Conservation (phyloP, 2,797 vertebrate species). For the Podarcis lilfordi region DNA sequence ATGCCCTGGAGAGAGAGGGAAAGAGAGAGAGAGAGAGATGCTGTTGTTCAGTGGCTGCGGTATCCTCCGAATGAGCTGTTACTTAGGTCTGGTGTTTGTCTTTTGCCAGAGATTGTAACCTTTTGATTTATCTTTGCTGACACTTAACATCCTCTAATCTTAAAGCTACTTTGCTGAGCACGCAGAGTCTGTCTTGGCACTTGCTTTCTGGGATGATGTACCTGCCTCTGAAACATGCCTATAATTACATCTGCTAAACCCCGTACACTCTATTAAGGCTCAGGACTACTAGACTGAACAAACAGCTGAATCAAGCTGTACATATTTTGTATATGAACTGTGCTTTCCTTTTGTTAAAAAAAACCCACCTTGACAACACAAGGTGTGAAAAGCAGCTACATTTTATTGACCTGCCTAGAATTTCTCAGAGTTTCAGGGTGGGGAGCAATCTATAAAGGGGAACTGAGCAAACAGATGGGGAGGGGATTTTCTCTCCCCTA, state of each 20-base stretch:
- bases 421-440: not conserved
- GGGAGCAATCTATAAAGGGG: not conserved
- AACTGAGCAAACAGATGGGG: not conserved
- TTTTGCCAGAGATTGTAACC: conserved; percentile 52
- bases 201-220: conserved; percentile 37
- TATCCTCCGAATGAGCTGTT: conserved; percentile 38
- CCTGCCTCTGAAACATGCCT: conserved; percentile 25
- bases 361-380: not conserved
- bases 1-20: conserved; percentile 17
- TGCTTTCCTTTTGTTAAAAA: not conserved
- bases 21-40: conserved; percentile 24
- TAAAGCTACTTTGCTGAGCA: conserved; percentile 50
- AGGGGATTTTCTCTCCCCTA: not conserved
- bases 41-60: conserved; percentile 30
- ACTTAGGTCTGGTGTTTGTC: conserved; percentile 25
- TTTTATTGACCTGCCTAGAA: not conserved
- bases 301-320: not conserved
- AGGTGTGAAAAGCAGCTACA: not conserved
- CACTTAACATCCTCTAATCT: conserved; percentile 30
- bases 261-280: conserved; percentile 1
- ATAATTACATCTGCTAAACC: conserved; percentile 38
- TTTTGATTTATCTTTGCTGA: conserved; percentile 57
- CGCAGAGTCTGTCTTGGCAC: conserved; percentile 24
- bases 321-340: not conserved
- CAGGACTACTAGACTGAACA: conserved; percentile 24